These are phyloP conservation scores for Drosophila truncata DNA, from an alignment of 1,140 invertebrate genomes.

Conservation along the genomic window DNA sequence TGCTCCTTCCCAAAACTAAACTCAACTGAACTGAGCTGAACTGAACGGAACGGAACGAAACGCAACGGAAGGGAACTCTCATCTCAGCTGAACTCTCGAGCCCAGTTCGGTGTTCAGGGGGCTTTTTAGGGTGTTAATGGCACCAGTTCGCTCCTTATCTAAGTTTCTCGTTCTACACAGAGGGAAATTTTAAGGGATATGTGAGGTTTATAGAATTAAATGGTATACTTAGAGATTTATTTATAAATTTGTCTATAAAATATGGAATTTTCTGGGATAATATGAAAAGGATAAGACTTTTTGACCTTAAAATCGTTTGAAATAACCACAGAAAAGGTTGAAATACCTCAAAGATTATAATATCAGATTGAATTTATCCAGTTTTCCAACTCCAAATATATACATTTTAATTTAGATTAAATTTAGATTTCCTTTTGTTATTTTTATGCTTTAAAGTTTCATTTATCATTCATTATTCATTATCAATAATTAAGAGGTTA, in stretches of 20 bases:
- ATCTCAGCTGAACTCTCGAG: conserved; percentile 18
- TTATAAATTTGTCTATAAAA: neutral
- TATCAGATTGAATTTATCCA: no score
- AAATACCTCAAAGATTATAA: no score
- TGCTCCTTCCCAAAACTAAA: conserved; percentile 9
- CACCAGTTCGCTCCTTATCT: conserved; percentile 26
- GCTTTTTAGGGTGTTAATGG: conserved; percentile 31
- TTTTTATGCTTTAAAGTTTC: no score
- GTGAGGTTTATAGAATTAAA: neutral
- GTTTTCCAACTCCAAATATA: no score
- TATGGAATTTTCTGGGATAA: neutral
- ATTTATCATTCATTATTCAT: no score
- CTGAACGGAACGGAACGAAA: conserved; percentile 12
- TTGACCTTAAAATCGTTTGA: neutral
- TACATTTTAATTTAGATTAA: no score
- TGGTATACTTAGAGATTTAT: neutral
- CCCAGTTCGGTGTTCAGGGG: conserved; percentile 10
- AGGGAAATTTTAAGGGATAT: neutral
- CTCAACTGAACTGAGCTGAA: conserved; percentile 23
- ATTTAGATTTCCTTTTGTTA: no score
- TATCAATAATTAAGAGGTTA: no score
- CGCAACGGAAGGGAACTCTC: conserved; percentile 13
- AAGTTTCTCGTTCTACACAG: conserved; percentile 6
- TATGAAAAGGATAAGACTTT: neutral
- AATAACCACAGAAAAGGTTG: no score